These are phyloP conservation scores for Athrips mouffetella DNA, from an alignment of 2,888 invertebrate species.

Conservation along the genomic window DNA sequence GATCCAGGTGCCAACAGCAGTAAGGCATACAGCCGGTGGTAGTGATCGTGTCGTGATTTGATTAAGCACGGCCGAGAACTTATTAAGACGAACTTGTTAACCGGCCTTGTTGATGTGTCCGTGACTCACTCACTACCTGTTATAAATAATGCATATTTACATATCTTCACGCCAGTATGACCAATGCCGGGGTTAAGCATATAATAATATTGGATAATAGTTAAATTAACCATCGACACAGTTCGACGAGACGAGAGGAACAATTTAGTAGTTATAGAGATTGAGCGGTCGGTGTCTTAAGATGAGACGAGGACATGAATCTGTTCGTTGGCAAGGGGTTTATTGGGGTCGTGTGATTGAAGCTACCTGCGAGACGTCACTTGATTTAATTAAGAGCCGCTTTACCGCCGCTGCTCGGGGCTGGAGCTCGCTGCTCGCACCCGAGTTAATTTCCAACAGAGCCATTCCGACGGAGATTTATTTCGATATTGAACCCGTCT, in stretches of 20 bases:
- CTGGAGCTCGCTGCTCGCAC: constrained; percentile 46
- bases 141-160: constrained; percentile 13
- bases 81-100: constrained; percentile 43
- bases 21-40: constrained; percentile 13
- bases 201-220: neutral
- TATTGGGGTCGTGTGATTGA: constrained; percentile 77
- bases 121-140: constrained; percentile 13
- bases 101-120: constrained; percentile 18
- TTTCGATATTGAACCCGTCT: constrained; percentile 60
- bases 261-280: neutral
- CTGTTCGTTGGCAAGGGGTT: constrained; percentile 54
- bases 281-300: constrained; percentile 22
- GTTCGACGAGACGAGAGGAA: neutral
- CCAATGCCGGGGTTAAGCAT: constrained; percentile 2
- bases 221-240: neutral
- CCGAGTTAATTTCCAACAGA: constrained; percentile 66
- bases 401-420: constrained; percentile 70
- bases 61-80: constrained; percentile 47
- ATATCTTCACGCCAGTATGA: constrained; percentile 6
- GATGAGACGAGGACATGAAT: constrained; percentile 14
- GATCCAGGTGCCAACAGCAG: neutral
- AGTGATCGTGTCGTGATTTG: too few species aligned
- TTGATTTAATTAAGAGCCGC: constrained; percentile 77
- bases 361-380: constrained; percentile 73
- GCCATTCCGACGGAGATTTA: constrained; percentile 68